Conservation (phyloP, 2,888 invertebrate genomes). For the Netelia inedita region DNA sequence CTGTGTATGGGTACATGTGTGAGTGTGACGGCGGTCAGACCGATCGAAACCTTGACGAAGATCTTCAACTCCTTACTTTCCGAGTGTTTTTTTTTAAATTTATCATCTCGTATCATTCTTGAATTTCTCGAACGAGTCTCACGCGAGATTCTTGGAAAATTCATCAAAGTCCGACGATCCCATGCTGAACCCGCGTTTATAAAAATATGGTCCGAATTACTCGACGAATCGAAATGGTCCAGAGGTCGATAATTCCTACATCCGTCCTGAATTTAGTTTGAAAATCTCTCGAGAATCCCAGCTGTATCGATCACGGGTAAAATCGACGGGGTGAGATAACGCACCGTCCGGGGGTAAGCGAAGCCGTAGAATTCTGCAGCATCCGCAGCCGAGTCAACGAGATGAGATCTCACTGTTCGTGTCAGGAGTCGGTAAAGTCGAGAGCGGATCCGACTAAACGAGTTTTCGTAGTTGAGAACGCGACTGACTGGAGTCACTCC, state of each 20-base stretch:
- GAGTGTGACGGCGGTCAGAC: conserved; percentile 68
- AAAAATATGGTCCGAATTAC: too few relatives aligned
- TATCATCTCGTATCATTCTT: conserved; percentile 6
- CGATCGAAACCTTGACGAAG: conserved; percentile 71
- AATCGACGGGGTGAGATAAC: conserved; percentile 40
- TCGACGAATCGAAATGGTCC: too few relatives aligned
- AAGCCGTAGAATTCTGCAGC: conserved; percentile 58
- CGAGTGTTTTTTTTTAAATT: conserved; percentile 14
- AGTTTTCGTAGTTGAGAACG: background rate
- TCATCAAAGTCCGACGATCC: background rate
- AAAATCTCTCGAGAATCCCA: background rate
- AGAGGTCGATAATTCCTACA: too few relatives aligned
- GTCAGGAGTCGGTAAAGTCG: conserved; percentile 73
- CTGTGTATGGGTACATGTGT: conserved; percentile 13
- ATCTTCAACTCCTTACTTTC: conserved; percentile 49
- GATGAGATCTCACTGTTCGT: conserved; percentile 60
- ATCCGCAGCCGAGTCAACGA: conserved; percentile 46
- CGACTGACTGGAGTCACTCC: conserved; percentile 6
- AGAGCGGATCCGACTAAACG: conserved; percentile 7
- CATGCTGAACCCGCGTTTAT: background rate
- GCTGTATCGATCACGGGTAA: conserved; percentile 36
- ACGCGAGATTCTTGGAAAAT: background rate
- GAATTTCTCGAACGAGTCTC: conserved; percentile 17
- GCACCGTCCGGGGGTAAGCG: conserved; percentile 28
- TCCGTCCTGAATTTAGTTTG: too few relatives aligned